Percentiles rank a stretch among this genome's conserved stretches.
Conservation (phyloP, 2,888 invertebrate species). For the Apamea anceps region DNA sequence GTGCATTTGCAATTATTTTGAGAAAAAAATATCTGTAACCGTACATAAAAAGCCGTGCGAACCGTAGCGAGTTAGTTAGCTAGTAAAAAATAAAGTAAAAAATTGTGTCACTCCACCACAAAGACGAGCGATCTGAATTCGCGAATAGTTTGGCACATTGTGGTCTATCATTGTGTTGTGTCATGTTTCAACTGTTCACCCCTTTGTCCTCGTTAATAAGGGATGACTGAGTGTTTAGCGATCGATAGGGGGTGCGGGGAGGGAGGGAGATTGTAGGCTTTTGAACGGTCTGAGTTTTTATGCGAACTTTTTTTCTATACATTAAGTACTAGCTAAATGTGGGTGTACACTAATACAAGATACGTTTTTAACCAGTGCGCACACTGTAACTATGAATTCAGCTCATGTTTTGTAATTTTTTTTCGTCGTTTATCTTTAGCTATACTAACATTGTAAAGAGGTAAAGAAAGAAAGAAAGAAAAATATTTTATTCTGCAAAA, state of each 20-base stretch:
- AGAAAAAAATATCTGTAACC: too few relatives aligned
- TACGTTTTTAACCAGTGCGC: too few relatives aligned
- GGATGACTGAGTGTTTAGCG: slow-evolving; percentile 36
- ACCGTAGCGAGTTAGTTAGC: background rate
- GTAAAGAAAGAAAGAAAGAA: too few relatives aligned
- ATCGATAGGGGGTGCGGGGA: slow-evolving; percentile 42
- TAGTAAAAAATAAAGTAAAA: background rate
- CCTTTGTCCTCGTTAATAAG: slow-evolving; percentile 46
- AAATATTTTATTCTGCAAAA: too few relatives aligned
- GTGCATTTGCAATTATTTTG: too few relatives aligned
- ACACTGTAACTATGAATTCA: too few relatives aligned
- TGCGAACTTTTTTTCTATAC: background rate
- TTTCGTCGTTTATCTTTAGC: too few relatives aligned
- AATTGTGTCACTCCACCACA: background rate
- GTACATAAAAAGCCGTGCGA: too few relatives aligned
- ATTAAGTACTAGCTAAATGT: background rate
- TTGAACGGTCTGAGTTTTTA: slow-evolving; percentile 7
- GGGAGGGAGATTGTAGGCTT: slow-evolving; percentile 4
- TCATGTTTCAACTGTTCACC: slow-evolving; percentile 16
- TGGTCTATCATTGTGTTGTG: slow-evolving; percentile 23
- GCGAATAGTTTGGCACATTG: slow-evolving; percentile 32
- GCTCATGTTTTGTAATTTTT: too few relatives aligned
- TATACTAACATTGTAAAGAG: too few relatives aligned
- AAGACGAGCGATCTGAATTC: slow-evolving; percentile 32
- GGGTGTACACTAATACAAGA: too few relatives aligned